Evolutionary conservation across 64 coral and sea anemone genomes (phyloP), one percentile per base, ranked within the genome.

Genomic region (Montipora capricornis): DNA sequence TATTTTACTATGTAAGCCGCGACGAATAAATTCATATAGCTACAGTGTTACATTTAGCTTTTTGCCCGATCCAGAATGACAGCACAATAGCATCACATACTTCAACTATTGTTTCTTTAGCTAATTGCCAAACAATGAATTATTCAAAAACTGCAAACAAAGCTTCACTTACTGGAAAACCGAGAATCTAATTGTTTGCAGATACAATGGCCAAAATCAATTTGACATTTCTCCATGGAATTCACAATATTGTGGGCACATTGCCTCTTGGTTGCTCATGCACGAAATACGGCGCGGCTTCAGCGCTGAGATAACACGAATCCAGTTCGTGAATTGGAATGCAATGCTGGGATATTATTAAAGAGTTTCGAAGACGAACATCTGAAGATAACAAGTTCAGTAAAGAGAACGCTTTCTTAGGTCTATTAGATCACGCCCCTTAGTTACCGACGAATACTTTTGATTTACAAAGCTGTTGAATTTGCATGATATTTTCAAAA

Each of bases 51-150:
- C 82, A 86, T 86, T 86, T 86, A 68, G 44, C 37, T 86, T 86
- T 49, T 86, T 86, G 82, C 82, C 46, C 60, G 49, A 71, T 64
- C 61, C 62, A 71, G 47, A 86, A 68, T 84, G 15, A 29, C 37
- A 13, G 47, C 62, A 51, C 49, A 86, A 86, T 86, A 51, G 50
- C 37, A 49, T 66, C 82, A 49, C 82, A 71, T 86, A 86, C 15
- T 86, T 73, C 68, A 64, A 9, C 20, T n/a, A 71, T 86, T 86
- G 82, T 86, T 73, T 47, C 67, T 14, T 29, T 6, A 2, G 45
- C 82, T 86, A 86, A 86, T 86, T 86, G 82, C 64, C 82, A 73
- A 70, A 70, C 66, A 70, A 73, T 86, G 82, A 86, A 86, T 86
- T 49, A 86, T 86, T 68, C 82, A 86, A 50, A 68, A 78, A 50